phyloP scores from a whole-genome alignment of 1,140 invertebrate species.

The Drosophila kohkoa region DNA sequence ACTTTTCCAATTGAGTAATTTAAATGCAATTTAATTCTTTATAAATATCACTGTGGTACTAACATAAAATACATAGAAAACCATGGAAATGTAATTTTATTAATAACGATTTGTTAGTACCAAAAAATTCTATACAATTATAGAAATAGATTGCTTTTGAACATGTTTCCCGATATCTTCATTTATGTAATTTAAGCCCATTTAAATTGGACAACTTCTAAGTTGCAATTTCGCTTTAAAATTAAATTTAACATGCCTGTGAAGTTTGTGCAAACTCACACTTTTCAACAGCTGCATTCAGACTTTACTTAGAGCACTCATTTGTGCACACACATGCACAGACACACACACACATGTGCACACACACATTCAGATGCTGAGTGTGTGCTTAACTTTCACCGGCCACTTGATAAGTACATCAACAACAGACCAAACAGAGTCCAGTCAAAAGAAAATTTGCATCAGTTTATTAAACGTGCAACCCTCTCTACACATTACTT shows the following conservation, averaged over 20 bases:
- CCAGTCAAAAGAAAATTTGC: slow-evolving; percentile 68
- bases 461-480: slow-evolving; percentile 71
- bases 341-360: slow-evolving; percentile 4
- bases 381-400: slow-evolving; percentile 50
- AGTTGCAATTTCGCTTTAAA: background rate
- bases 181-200: background rate
- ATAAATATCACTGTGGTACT: too few relatives aligned
- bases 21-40: too few relatives aligned
- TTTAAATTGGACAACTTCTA: background rate
- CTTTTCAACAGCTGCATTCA: background rate
- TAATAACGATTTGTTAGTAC: too few relatives aligned
- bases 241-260: background rate
- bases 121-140: too few relatives aligned
- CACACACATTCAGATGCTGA: background rate
- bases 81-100: too few relatives aligned
- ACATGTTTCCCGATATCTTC: too few relatives aligned
- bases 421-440: slow-evolving; percentile 48
- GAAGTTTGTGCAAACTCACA: slow-evolving; percentile 8
- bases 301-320: slow-evolving; percentile 20
- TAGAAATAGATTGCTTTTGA: too few relatives aligned
- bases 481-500: background rate
- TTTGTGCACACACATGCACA: background rate
- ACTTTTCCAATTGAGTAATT: too few relatives aligned
- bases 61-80: too few relatives aligned
- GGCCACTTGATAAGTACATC: slow-evolving; percentile 59